phyloP scores from a whole-genome alignment of 1,140 invertebrate species.

The Belonocnema kinseyi region DNA sequence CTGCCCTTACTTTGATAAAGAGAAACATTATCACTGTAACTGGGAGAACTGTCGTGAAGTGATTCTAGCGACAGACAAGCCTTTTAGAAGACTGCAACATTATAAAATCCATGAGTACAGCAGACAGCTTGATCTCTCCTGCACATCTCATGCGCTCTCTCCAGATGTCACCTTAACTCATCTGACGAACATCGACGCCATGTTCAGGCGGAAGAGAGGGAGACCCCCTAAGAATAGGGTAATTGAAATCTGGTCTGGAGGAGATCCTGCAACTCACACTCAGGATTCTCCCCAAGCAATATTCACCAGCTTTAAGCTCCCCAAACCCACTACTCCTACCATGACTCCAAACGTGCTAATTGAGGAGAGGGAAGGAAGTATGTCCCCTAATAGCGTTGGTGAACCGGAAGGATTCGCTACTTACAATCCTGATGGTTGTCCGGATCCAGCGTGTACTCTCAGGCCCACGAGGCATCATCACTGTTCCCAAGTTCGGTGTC shows the following conservation, averaged over 20 bases:
- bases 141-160: conserved; percentile 75
- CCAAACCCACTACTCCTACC: conserved; percentile 78
- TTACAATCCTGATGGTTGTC: conserved; percentile 79
- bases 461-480: conserved; percentile 81
- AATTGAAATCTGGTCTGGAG: conserved; percentile 92
- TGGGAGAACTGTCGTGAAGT: conserved; percentile 92
- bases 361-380: conserved; percentile 72
- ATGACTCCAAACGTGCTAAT: conserved; percentile 34
- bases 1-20: conserved; percentile 86
- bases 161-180: conserved; percentile 80
- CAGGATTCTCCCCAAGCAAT: conserved; percentile 90
- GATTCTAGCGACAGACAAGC: conserved; percentile 88
- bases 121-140: conserved; percentile 68
- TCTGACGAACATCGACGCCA: conserved; percentile 87
- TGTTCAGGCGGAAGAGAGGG: conserved; percentile 93
- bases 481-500: conserved; percentile 83
- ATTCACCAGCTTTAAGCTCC: conserved; percentile 94
- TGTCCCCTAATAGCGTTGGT: conserved; percentile 67
- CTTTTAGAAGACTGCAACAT: conserved; percentile 91
- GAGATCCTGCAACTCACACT: conserved; percentile 75
- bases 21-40: conserved; percentile 92
- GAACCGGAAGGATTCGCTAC: conserved; percentile 78
- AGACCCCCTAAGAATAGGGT: conserved; percentile 94
- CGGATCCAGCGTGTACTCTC: conserved; percentile 80
- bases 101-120: conserved; percentile 89